Evolutionary conservation across 2,113 vertebrate genomes (phyloP).

Genomic region (Campylomormyrus numenius): DNA sequence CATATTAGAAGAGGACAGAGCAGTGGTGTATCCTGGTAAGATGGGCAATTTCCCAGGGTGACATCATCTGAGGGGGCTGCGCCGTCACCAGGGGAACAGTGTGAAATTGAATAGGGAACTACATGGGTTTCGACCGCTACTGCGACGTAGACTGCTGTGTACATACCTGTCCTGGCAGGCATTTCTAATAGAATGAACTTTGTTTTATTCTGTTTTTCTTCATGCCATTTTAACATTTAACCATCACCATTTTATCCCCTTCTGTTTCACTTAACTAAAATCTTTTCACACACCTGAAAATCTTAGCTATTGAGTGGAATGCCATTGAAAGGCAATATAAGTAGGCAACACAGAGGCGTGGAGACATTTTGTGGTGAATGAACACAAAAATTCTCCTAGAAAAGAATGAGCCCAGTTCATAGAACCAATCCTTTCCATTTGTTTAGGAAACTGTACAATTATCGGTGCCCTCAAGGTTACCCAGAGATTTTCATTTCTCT

Average conservation of each 20-base stretch:
- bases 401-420: neutral
- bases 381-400: neutral
- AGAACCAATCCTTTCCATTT: neutral
- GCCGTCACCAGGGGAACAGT: neutral
- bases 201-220: neutral
- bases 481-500: neutral
- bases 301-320: neutral
- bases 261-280: neutral
- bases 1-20: slow-evolving; percentile 36
- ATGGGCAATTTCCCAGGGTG: neutral
- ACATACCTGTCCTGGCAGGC: neutral
- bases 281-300: neutral
- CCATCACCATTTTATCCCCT: neutral
- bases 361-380: neutral
- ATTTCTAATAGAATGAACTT: neutral
- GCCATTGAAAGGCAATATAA: neutral
- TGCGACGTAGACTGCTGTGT: neutral
- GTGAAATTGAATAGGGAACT: neutral
- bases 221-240: neutral
- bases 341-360: neutral
- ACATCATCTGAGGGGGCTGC: neutral
- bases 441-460: slow-evolving; percentile 12
- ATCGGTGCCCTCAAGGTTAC: neutral
- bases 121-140: neutral
- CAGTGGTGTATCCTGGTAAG: neutral